A percentile compares a stretch with the other conserved stretches of the same genome.
These are phyloP conservation scores for Tetramorium bicarinatum DNA, from an alignment of 2,888 invertebrate species.

Conservation along the genomic window DNA sequence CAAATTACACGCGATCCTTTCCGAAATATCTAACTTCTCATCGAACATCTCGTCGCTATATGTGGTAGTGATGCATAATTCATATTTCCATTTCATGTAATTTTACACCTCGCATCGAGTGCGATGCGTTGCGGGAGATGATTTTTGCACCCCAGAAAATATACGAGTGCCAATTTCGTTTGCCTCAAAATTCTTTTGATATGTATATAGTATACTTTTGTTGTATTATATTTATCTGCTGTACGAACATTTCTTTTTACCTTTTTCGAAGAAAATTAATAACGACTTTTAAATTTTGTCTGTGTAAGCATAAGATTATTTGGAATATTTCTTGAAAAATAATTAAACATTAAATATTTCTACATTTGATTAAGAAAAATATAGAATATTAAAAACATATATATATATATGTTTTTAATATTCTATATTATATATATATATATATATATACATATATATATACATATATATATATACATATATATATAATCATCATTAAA, in stretches of 20 bases:
- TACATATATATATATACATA: no score
- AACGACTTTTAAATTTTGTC: not conserved
- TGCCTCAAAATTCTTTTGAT: conserved; percentile 11
- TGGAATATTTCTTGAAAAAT: not conserved
- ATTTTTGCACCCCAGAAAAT: conserved; percentile 25
- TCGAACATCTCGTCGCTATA: conserved; percentile 22
- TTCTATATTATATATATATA: no score
- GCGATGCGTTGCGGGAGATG: not conserved
- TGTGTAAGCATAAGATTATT: not conserved
- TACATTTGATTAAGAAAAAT: not conserved
- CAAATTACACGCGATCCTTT: conserved; percentile 25
- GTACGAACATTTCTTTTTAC: not conserved
- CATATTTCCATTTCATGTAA: conserved; percentile 26
- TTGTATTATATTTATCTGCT: not conserved
- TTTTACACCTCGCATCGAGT: conserved; percentile 38
- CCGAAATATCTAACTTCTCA: conserved; percentile 30
- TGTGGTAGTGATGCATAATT: conserved; percentile 31
- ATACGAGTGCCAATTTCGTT: conserved; percentile 6
- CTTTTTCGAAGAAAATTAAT: not conserved
- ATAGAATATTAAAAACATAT: not conserved
- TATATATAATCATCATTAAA: not conserved
- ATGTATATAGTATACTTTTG: not conserved
- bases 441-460: not conserved
- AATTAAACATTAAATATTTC: conserved; percentile 16
- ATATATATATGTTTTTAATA: no score